These are phyloP conservation scores for Pterostichus madidus DNA, from an alignment of 2,888 invertebrate genomes.

Conservation along the genomic window DNA sequence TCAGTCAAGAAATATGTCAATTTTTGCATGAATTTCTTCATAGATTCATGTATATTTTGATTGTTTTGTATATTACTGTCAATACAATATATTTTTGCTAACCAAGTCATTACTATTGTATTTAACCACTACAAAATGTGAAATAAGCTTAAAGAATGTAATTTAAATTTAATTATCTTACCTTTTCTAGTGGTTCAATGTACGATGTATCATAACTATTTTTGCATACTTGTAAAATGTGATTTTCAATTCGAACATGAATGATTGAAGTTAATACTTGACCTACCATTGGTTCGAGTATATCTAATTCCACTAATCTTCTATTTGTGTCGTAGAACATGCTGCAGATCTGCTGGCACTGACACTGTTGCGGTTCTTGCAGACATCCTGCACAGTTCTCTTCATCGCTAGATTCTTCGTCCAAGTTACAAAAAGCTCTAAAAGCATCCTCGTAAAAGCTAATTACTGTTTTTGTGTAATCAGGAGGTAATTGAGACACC, in stretches of 20 bases:
- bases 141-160: slow-evolving; percentile 31
- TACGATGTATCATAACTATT: slow-evolving; percentile 93
- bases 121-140: slow-evolving; percentile 87
- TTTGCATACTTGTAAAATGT: slow-evolving; percentile 91
- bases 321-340: slow-evolving; percentile 89
- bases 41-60: slow-evolving; percentile 76
- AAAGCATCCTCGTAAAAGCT: slow-evolving; percentile 89
- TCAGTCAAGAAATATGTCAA: slow-evolving; percentile 91
- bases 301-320: slow-evolving; percentile 86
- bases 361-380: slow-evolving; percentile 82
- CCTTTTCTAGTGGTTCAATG: slow-evolving; percentile 86
- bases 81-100: slow-evolving; percentile 88
- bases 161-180: slow-evolving; percentile 73
- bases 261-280: slow-evolving; percentile 91
- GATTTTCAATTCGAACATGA: slow-evolving; percentile 89
- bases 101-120: slow-evolving; percentile 91
- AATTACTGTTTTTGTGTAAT: slow-evolving; percentile 84
- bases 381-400: slow-evolving; percentile 87
- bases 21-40: slow-evolving; percentile 86
- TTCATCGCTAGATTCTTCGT: slow-evolving; percentile 77
- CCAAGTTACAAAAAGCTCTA: slow-evolving; percentile 82
- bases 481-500: slow-evolving; percentile 85
- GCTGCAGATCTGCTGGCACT: slow-evolving; percentile 83
- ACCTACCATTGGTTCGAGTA: slow-evolving; percentile 91
- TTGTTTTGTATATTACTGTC: slow-evolving; percentile 73